Percentiles rank a stretch among this genome's conserved stretches.
Evolutionary conservation across 1,140 invertebrate genomes (phyloP).

Genomic region (Drosophila takahashii): DNA sequence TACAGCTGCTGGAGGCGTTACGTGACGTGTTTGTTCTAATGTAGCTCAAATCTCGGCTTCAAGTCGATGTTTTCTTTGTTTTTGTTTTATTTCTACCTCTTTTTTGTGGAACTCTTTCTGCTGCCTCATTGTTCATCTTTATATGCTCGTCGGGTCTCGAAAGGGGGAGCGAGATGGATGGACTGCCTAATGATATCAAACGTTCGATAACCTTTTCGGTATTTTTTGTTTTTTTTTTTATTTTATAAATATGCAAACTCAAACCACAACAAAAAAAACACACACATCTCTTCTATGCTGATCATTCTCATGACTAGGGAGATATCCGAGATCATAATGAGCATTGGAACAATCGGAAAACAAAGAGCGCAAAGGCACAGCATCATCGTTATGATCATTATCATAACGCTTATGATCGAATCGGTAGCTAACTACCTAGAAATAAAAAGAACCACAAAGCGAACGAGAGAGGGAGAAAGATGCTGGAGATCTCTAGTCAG

Average conservation of each 20-base stretch:
- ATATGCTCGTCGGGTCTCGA: conserved; percentile 23
- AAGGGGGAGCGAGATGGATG: conserved; percentile 45
- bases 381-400: conserved; percentile 61
- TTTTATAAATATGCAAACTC: conserved; percentile 71
- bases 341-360: conserved; percentile 44
- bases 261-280: conserved; percentile 15
- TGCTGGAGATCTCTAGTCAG: conserved; percentile 34
- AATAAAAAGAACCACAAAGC: conserved; percentile 19
- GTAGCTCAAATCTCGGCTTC: conserved; percentile 46
- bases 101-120: conserved; percentile 48
- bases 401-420: conserved; percentile 52
- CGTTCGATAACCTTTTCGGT: conserved; percentile 82
- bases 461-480: conserved; percentile 2
- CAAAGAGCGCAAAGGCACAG: conserved; percentile 61
- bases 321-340: conserved; percentile 29
- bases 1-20: conserved; percentile 60
- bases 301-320: conserved; percentile 43
- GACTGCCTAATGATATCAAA: conserved; percentile 82
- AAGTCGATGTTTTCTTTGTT: conserved; percentile 21
- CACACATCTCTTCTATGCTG: conserved; percentile 25
- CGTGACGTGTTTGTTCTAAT: conserved; percentile 71
- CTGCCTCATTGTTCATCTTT: conserved; percentile 79
- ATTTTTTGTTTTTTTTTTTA: conserved; percentile 58
- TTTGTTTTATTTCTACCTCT: conserved; percentile 20
- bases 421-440: conserved; percentile 67